Conservation (phyloP, 2,113 vertebrate species). For the Phrynosoma platyrhinos region DNA sequence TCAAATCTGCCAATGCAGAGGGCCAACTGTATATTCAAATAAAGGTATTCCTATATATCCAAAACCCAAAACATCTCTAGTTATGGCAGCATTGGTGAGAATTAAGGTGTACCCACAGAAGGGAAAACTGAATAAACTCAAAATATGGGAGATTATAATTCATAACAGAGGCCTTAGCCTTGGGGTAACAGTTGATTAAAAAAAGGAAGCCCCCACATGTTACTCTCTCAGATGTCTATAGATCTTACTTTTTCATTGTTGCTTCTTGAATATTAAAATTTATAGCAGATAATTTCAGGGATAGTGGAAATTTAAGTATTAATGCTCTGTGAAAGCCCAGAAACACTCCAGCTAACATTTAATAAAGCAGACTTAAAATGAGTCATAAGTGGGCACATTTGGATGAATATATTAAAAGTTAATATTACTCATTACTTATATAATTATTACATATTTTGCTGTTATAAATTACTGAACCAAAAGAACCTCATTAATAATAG, state of each 20-base stretch:
- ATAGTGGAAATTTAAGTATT: not conserved
- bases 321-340: not conserved
- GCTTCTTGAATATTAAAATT: not conserved
- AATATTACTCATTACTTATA: no score
- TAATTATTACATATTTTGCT: no score
- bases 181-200: not conserved
- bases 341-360: no score
- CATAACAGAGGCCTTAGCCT: not conserved
- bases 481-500: no score
- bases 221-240: not conserved
- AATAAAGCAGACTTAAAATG: no score
- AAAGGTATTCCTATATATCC: no score
- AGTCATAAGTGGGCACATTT: no score
- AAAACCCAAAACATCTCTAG: no score
- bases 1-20: no score
- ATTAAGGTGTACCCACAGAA: constrained; percentile 54
- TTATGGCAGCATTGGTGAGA: constrained; percentile 23
- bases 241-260: not conserved
- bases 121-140: not conserved
- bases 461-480: no score
- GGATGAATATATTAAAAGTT: no score
- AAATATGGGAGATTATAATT: not conserved
- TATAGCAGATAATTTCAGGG: not conserved
- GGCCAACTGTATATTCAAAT: no score
- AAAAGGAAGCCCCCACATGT: not conserved